Conservation (phyloP, 2,888 invertebrate genomes). For the Drosophila cognata region DNA sequence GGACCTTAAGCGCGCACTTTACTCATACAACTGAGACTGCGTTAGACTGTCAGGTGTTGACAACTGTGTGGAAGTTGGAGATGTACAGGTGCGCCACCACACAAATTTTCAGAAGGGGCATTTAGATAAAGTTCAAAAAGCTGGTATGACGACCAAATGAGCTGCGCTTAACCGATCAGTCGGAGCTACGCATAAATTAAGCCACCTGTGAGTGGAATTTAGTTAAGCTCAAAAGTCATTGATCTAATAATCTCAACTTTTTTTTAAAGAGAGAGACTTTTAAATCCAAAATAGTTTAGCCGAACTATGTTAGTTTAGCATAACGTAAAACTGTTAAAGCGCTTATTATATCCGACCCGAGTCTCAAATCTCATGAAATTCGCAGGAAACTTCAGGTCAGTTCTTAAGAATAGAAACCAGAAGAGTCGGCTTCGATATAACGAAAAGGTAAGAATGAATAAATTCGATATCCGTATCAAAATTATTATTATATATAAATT, state of each 20-base stretch:
- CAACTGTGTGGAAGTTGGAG: slow-evolving; percentile 36
- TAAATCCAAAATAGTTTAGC: background rate
- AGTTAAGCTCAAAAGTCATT: slow-evolving; percentile 12
- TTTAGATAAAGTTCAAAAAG: slow-evolving; percentile 50
- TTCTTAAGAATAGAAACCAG: too few species aligned
- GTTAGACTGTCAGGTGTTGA: slow-evolving; percentile 41
- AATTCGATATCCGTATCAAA: background rate
- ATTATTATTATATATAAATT: background rate
- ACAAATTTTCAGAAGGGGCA: slow-evolving; percentile 36
- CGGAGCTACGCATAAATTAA: slow-evolving; percentile 43
- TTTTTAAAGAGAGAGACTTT: background rate
- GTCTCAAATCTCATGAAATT: background rate
- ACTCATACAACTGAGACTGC: slow-evolving; percentile 47
- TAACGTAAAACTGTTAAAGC: background rate
- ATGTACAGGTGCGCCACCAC: slow-evolving; percentile 51
- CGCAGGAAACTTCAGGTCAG: background rate
- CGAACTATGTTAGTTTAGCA: background rate
- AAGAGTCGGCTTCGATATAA: background rate
- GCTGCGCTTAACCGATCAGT: slow-evolving; percentile 32
- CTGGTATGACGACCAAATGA: slow-evolving; percentile 22
- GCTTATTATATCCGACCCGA: background rate
- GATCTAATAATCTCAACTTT: slow-evolving; percentile 7
- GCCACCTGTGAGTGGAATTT: slow-evolving; percentile 11
- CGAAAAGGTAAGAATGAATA: background rate
- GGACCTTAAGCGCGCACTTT: slow-evolving; percentile 39